These are phyloP conservation scores for Trypoxylus dichotomus DNA, from an alignment of 1,140 invertebrate species.

Conservation along the genomic window DNA sequence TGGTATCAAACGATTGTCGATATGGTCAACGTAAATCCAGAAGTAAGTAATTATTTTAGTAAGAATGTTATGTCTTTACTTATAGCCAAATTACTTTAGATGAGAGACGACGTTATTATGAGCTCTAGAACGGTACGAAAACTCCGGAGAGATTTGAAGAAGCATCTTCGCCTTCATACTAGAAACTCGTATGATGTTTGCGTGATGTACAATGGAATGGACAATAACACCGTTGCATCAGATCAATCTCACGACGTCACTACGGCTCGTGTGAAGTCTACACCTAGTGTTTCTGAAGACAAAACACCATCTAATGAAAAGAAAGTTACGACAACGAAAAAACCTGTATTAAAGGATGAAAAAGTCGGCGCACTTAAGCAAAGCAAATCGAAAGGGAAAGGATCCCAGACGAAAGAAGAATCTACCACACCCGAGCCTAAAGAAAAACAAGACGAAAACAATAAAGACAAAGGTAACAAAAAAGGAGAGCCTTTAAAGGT, in stretches of 20 bases:
- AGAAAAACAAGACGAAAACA: not conserved
- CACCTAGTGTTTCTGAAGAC: no score
- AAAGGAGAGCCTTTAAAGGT: not conserved
- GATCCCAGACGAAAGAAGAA: not conserved
- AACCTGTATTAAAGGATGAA: not conserved
- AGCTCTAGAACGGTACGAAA: not conserved
- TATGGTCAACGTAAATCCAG: conserved; percentile 10
- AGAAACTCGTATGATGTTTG: not conserved
- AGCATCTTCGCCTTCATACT: not conserved
- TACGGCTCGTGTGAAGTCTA: no score
- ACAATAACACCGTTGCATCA: no score
- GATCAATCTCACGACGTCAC: no score
- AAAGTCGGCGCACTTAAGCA: not conserved
- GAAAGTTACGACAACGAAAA: not conserved
- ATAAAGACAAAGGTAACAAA: not conserved
- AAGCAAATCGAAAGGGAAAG: not conserved
- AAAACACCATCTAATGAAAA: not conserved
- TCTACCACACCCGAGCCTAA: not conserved
- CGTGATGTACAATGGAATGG: not conserved
- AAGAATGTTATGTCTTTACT: not conserved
- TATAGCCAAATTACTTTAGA: not conserved
- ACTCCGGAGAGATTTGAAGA: not conserved
- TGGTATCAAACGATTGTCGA: conserved; percentile 39
- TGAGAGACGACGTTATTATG: conserved; percentile 3
- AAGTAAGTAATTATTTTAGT: not conserved